Evolutionary conservation across 2,888 invertebrate genomes (phyloP), one percentile per base, ranked within the genome.

Genomic region (Agriopis marginaria): DNA sequence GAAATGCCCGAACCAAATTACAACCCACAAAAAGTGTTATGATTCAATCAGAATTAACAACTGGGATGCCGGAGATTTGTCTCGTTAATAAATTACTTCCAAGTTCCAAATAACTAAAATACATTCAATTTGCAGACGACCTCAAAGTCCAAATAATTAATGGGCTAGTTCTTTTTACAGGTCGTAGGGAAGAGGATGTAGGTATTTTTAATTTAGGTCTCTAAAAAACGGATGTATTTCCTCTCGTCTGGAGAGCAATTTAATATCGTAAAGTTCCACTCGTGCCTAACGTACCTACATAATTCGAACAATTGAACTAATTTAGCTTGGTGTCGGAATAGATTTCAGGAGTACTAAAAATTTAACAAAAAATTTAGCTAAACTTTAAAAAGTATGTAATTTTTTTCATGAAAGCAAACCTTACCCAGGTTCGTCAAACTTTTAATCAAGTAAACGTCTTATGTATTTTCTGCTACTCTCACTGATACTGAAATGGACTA

Each of bases 1-100:
- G 73, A 78, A 80, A 78, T 80, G 74, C 17, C 49, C 59, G 58
- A 70, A 71, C 68, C 65, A 59, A 73, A 66, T 68, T 68, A 76
- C 78, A 53, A 64, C 72, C 72, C 63, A 70, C 73, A 69, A 70
- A 73, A 68, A 62, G 58, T 72, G 66, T 69, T 70, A 72, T 76
- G 66, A 63, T 66, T 72, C 64, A 76, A 72, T 73, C 73, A 71
- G 66, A 71, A 70, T 73, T 68, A 72, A 70, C 67, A 54, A 68
- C 64, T 71, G 67, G 74, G 75, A 75, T 72, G 72, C 69, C 65
- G 70, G 70, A 73, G 69, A 74, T 71, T 73, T 73, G 70, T 68
- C 65, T 63, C 61, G 56, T 72, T 17, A 71, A 66, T 56, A 66
- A 63, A 64, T 67, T 17, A 61, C 67, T 45, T 12, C 53, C 8